phyloP scores from a whole-genome alignment of 2,888 invertebrate species.

The Argyresthia albistria region DNA sequence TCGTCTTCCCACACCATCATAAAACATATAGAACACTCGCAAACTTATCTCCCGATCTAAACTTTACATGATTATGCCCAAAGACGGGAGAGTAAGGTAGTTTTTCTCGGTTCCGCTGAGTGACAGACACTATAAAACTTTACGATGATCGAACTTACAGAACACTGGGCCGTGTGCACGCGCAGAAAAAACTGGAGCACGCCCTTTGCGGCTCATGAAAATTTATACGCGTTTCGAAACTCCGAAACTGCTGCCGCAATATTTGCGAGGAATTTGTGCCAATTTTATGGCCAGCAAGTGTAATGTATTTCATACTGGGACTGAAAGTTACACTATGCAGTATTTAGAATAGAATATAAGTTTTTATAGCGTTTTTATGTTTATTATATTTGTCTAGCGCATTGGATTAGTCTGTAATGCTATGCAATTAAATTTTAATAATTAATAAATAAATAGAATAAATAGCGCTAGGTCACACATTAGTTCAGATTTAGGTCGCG shows the following conservation, averaged over 20 bases:
- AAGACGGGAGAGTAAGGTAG: neutral
- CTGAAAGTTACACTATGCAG: neutral
- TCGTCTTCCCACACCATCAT: slow-evolving; percentile 15
- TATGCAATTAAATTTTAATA: no score
- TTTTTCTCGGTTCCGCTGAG: slow-evolving; percentile 10
- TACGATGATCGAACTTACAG: slow-evolving; percentile 33
- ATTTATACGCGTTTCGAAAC: slow-evolving; percentile 34
- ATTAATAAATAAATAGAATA: no score
- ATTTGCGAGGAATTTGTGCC: neutral
- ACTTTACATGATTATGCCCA: neutral
- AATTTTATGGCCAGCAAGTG: neutral
- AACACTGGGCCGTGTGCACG: slow-evolving; percentile 19
- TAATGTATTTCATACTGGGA: neutral
- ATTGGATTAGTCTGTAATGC: no score
- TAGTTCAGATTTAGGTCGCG: no score
- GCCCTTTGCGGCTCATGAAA: slow-evolving; percentile 38
- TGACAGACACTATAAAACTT: slow-evolving; percentile 39
- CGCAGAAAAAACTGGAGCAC: slow-evolving; percentile 46
- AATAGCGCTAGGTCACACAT: no score
- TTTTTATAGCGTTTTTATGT: no score
- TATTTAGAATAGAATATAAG: neutral
- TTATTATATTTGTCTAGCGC: no score
- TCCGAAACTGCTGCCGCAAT: slow-evolving; percentile 6
- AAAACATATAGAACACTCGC: slow-evolving; percentile 8
- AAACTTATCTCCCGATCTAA: neutral